A percentile compares a stretch with the other conserved stretches of the same genome.
Conservation (phyloP, 2,888 invertebrate species). For the Diaphora mendica region DNA sequence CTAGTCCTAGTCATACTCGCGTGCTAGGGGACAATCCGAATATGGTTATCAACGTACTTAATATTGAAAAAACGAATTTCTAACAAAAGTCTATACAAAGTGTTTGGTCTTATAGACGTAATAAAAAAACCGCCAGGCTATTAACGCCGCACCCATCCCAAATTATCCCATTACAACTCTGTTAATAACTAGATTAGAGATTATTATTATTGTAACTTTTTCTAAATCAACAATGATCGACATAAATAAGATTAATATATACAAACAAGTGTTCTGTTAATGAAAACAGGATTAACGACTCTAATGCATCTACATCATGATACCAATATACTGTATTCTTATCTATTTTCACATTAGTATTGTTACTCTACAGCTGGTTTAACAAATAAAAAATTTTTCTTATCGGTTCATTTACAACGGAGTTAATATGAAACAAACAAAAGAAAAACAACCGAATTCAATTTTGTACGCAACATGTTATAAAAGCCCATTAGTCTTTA, state of each 20-base stretch:
- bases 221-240: no score
- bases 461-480: neutral
- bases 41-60: no score
- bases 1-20: no score
- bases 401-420: neutral
- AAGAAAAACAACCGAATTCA: neutral
- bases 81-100: no score
- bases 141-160: neutral
- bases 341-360: neutral
- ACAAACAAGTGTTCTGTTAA: neutral
- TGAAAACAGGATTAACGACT: no score
- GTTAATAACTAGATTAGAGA: neutral
- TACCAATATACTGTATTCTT: no score
- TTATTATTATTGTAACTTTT: neutral
- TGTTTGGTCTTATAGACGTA: no score
- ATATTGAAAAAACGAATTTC: no score
- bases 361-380: neutral
- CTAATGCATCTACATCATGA: no score
- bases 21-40: no score
- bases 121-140: no score
- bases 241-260: neutral
- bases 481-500: neutral
- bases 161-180: no score
- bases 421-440: neutral
- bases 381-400: neutral